Percentiles rank a stretch among this genome's conserved stretches.
These are phyloP conservation scores for Decapterus maruadsi DNA, from an alignment of 2,797 vertebrate genomes.

Conservation along the genomic window DNA sequence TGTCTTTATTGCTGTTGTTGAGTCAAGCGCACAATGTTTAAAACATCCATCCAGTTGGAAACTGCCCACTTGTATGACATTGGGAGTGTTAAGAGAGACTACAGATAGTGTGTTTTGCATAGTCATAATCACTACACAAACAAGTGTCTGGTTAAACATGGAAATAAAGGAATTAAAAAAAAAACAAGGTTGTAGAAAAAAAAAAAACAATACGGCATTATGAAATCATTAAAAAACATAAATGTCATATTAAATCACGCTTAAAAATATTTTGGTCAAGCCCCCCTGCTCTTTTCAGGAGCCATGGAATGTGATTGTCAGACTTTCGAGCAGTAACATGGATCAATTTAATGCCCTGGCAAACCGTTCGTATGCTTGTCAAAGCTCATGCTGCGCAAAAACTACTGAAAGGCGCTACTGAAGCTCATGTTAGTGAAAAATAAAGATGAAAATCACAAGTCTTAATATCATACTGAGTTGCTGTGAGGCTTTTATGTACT, in stretches of 20 bases:
- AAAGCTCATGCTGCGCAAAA: slow-evolving; percentile 50
- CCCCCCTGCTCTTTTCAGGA: slow-evolving; percentile 76
- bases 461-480: slow-evolving; percentile 53
- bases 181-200: slow-evolving; percentile 70
- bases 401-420: slow-evolving; percentile 47
- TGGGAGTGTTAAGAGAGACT: slow-evolving; percentile 85
- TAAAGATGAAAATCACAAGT: slow-evolving; percentile 48
- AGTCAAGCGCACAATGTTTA: slow-evolving; percentile 90
- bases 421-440: slow-evolving; percentile 39
- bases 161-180: slow-evolving; percentile 73
- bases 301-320: slow-evolving; percentile 84
- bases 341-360: slow-evolving; percentile 77
- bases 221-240: slow-evolving; percentile 71
- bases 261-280: slow-evolving; percentile 77
- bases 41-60: slow-evolving; percentile 88
- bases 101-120: slow-evolving; percentile 86
- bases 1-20: slow-evolving; percentile 97
- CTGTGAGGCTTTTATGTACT: slow-evolving; percentile 54
- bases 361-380: slow-evolving; percentile 61
- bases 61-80: slow-evolving; percentile 85
- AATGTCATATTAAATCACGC: slow-evolving; percentile 78
- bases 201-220: slow-evolving; percentile 64
- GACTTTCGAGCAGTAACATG: slow-evolving; percentile 71
- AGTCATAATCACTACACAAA: slow-evolving; percentile 83
- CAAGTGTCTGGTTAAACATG: slow-evolving; percentile 80